A percentile compares a stretch with the other conserved stretches of the same genome.
These are phyloP conservation scores for Hirtodrosophila cameraria DNA, from an alignment of 2,888 invertebrate genomes.

Conservation along the genomic window DNA sequence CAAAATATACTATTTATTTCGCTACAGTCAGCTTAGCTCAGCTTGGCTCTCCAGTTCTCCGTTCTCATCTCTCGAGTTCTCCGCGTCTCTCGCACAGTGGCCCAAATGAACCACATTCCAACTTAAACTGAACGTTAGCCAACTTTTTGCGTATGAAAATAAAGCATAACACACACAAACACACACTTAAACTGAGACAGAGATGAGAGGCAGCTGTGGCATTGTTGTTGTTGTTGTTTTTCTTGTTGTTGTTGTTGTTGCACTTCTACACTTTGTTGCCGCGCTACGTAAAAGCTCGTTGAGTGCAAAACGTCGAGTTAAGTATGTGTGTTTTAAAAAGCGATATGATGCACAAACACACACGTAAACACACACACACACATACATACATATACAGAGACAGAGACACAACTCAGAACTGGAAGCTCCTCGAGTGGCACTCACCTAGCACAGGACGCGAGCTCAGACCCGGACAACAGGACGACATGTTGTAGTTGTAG, in stretches of 20 bases:
- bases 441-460: conserved; percentile 62
- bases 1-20: conserved; percentile 78
- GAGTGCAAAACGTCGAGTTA: conserved; percentile 79
- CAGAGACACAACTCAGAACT: conserved; percentile 29
- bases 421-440: conserved; percentile 72
- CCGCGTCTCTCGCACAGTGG: conserved; percentile 24
- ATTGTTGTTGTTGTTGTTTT: conserved; percentile 63
- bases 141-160: conserved; percentile 73
- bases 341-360: conserved; percentile 51
- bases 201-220: conserved; percentile 54
- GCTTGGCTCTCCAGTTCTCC: too few species aligned
- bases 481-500: conserved; percentile 35
- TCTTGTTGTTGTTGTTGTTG: conserved; percentile 65
- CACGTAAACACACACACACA: conserved; percentile 20
- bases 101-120: conserved; percentile 73
- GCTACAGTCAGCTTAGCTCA: conserved; percentile 50
- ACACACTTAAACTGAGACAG: conserved; percentile 35
- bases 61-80: too few species aligned
- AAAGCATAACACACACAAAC: conserved; percentile 33
- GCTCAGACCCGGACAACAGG: conserved; percentile 52
- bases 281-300: conserved; percentile 71
- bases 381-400: conserved; percentile 17
- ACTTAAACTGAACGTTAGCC: conserved; percentile 48
- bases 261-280: conserved; percentile 73
- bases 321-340: conserved; percentile 69